Percentiles rank a stretch among this genome's conserved stretches.
These are phyloP conservation scores for Masticophis lateralis DNA, from an alignment of 2,797 vertebrate genomes.

Conservation along the genomic window DNA sequence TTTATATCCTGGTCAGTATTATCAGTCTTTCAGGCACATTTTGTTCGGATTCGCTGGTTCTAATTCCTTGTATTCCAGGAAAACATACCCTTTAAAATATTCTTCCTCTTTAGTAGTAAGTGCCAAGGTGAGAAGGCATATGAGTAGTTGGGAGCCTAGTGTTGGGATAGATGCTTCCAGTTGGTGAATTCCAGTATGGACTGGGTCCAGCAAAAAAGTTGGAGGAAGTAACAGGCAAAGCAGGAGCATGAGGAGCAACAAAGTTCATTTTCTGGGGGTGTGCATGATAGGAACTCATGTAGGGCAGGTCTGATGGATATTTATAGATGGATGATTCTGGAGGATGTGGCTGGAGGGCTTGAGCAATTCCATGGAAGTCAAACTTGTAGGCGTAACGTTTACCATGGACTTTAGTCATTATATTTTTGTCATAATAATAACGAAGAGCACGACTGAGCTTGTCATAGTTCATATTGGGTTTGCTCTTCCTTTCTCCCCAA, in stretches of 20 bases:
- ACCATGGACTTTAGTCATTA: constrained; percentile 91
- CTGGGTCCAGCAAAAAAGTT: constrained; percentile 82
- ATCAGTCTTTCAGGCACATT: constrained; percentile 67
- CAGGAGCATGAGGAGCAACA: constrained; percentile 78
- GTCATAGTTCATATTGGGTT: constrained; percentile 92
- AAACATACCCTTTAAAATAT: constrained; percentile 48
- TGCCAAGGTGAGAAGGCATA: constrained; percentile 86
- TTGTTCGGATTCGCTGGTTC: constrained; percentile 54
- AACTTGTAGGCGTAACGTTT: constrained; percentile 90
- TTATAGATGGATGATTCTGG: constrained; percentile 85
- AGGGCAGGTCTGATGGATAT: constrained; percentile 85
- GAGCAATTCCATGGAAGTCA: constrained; percentile 87
- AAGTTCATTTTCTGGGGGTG: constrained; percentile 92
- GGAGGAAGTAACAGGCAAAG: constrained; percentile 81
- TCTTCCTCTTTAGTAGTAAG: constrained; percentile 78
- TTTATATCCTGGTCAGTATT: constrained; percentile 47
- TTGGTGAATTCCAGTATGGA: constrained; percentile 87
- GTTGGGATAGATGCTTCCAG: constrained; percentile 82
- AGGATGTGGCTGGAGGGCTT: constrained; percentile 86
- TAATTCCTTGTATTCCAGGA: constrained; percentile 25
- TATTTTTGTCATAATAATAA: constrained; percentile 91
- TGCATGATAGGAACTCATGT: constrained; percentile 83
- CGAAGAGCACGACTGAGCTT: constrained; percentile 87
- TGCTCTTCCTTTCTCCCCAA: constrained; percentile 87
- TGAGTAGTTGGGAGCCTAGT: constrained; percentile 82